Evolutionary conservation across 1,140 invertebrate species (phyloP), one percentile per base, ranked within the genome.

Genomic region (Arctopsyche grandis): DNA sequence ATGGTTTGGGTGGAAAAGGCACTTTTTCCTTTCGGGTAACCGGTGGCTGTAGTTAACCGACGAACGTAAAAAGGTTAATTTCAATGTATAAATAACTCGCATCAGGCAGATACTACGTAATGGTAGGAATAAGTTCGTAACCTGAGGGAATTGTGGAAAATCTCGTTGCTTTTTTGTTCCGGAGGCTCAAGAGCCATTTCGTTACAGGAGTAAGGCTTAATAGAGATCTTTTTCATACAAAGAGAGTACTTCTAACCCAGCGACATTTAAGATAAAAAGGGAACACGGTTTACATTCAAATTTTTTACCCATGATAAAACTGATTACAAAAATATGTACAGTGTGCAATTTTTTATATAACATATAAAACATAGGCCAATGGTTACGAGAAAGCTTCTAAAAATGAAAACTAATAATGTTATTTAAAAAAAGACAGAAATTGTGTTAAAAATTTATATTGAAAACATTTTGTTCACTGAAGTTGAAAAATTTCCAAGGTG

Each of bases 11-110:
- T 14, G 21, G 14, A 66, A 66, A 14, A 24, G 24, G 24, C 10
- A 19, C 63, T 66, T 66, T 66, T 66, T 26, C 24, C 21, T 66
- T 66, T 26, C 24, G 22, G 9, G 63, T 1, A n/a, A 9, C 44
- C 44, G 16, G 38, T 46, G 14, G 38, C 43, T n/a, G 12, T 46
- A 71, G 69, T 71, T 21, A 71, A 71, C 63, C 22, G 63, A 26
- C 69, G 46, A 71, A 71, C 44, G 24, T 19, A 69, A 69, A 69
- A 44, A 69, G 66, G 66, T 44, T 69, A 69, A 69, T 69, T 69
- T 38, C 24, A 69, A 69, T 69, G 66, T 69, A 38, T 69, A 69
- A 69, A 69, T 69, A 69, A 38, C 26, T 44, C 66, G 26, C 5
- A 7, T 14, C 19, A 21, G 21, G 60, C 10, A 66, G 66, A 29